These are phyloP conservation scores for Agapostemon virescens DNA, from an alignment of 2,888 invertebrate species.

Conservation along the genomic window DNA sequence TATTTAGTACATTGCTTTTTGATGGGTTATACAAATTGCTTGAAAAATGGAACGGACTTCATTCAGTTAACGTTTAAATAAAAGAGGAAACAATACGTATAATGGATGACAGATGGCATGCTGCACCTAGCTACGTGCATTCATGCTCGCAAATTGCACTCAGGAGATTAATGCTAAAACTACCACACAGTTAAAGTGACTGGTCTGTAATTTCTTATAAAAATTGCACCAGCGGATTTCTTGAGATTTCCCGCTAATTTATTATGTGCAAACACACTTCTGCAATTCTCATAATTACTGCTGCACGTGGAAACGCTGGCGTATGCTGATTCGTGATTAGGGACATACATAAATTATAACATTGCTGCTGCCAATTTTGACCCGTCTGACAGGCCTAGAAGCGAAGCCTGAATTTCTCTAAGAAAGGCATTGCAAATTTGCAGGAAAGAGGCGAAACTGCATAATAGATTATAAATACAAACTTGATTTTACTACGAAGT, in stretches of 20 bases:
- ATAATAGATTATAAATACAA: too few species aligned
- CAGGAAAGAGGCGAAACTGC: too few species aligned
- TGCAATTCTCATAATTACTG: neutral
- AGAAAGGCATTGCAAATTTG: too few species aligned
- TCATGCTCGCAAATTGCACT: neutral
- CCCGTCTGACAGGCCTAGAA: too few species aligned
- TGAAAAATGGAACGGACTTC: neutral
- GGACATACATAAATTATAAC: too few species aligned
- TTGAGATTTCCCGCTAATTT: neutral
- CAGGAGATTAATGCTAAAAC: conserved; percentile 5
- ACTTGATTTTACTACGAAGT: too few species aligned
- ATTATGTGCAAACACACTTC: neutral
- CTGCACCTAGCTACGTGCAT: neutral
- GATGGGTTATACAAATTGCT: neutral
- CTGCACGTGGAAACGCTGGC: neutral
- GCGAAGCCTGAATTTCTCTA: too few species aligned
- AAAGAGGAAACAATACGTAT: neutral
- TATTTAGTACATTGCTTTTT: neutral
- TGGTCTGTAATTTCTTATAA: neutral
- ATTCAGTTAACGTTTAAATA: neutral
- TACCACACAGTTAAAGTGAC: neutral
- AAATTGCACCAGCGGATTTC: neutral
- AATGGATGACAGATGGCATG: neutral
- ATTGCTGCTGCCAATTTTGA: too few species aligned
- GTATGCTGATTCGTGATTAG: too few species aligned